A percentile compares a stretch with the other conserved stretches of the same genome.
Conservation (phyloP, 1,140 invertebrate species). For the Octopus bimaculoides region DNA sequence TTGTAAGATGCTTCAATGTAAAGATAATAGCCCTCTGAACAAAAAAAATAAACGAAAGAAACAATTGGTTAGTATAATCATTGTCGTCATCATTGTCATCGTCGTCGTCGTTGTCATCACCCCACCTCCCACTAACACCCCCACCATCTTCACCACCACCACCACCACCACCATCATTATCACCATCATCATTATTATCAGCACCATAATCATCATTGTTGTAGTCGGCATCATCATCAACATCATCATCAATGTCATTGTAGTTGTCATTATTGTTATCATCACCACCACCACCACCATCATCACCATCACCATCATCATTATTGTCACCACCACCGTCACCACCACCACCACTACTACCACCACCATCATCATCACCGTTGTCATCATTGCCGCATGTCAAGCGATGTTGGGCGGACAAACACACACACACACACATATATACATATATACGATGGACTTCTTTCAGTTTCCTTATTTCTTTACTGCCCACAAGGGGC, state of each 20-base stretch:
- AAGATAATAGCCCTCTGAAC: slow-evolving; percentile 45
- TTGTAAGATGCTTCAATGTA: slow-evolving; percentile 49
- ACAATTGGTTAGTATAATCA: slow-evolving; percentile 15
- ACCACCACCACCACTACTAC: neutral
- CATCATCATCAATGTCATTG: neutral
- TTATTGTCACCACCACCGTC: slow-evolving; percentile 3
- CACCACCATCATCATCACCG: neutral
- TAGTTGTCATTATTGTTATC: too few relatives aligned
- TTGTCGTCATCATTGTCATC: neutral
- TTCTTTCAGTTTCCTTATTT: too few relatives aligned
- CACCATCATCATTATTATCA: too few relatives aligned
- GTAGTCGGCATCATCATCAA: neutral
- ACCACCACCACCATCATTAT: too few relatives aligned
- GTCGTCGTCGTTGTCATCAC: neutral
- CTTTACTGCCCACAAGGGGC: too few relatives aligned
- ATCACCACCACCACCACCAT: too few relatives aligned
- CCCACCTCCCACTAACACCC: too few relatives aligned
- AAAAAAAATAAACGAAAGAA: slow-evolving; percentile 15
- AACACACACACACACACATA: too few relatives aligned
- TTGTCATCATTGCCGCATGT: neutral
- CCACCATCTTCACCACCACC: too few relatives aligned
- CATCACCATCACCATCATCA: neutral
- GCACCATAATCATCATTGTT: too few relatives aligned
- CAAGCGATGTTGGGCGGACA: neutral
- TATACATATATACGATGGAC: too few relatives aligned